Base-by-base conservation (phyloP, 1,140 invertebrate genomes). In the Gryon sp. region DNA sequence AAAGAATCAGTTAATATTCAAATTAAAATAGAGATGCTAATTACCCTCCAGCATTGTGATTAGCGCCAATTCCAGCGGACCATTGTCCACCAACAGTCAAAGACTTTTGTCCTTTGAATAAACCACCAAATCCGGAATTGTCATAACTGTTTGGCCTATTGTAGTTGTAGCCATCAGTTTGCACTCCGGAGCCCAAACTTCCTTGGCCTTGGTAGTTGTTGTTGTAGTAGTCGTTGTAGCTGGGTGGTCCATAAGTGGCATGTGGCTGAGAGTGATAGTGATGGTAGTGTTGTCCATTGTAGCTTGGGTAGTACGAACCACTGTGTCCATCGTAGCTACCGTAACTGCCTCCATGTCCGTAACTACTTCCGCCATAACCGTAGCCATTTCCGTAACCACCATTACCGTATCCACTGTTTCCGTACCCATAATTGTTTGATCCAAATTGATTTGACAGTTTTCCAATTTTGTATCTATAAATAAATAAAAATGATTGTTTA, bases 221-320 rank as follows among this genome's bases (percentile, higher is more conserved):
- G 18, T 36, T 63, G 36, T 65, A 65, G 28, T 65, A 65, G 22
- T 65, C 60, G 5, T 41, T 65, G 48, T 53, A 65, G 48, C 36
- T 65, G 14, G 60, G 60, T 20, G 14, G 20, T 63, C 60, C 60
- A 8, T 63, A 63, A 22, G 46, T 52, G 3, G 14, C 8, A 3
- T 48, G 43, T 11, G 60, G 60, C n/a, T 28, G 22, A 52, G 52
- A n/a, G 7, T 52, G 1, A n/a, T 63, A 46, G n/a, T 63, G 34
- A 6, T 62, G 48, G 30, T 43, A 45, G 16, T 46, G 41, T 12
- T 46, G 40, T 2, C 7, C 16, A 5, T 18, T 46, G 30, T 36
- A 36, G 5, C 1, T 11, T 19, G 41, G 41, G 11, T 41, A 30
- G n/a, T 50, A 34, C 8, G 22, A 7, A 12, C 32, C 32, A 1